Conservation (phyloP, 2,888 invertebrate genomes). For the Leucoptera coffeella region DNA sequence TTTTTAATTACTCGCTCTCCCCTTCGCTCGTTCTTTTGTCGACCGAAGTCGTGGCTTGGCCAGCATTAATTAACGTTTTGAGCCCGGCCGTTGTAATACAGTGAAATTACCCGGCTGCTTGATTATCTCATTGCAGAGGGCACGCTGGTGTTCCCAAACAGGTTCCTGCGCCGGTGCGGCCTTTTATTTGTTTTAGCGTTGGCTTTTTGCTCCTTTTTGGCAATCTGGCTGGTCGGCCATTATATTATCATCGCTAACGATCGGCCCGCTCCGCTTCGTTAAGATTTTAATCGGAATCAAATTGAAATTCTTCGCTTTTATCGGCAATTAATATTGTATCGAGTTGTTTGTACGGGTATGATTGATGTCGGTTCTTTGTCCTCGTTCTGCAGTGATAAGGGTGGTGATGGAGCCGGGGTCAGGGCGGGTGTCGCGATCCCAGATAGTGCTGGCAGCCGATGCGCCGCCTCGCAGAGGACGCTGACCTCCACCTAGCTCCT, state of each 20-base stretch:
- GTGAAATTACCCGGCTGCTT: slow-evolving; percentile 33
- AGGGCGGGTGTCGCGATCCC: slow-evolving; percentile 29
- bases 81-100: slow-evolving; percentile 35
- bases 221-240: slow-evolving; percentile 29
- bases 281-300: slow-evolving; percentile 35
- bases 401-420: slow-evolving; percentile 24
- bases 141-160: no score
- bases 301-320: slow-evolving; percentile 26
- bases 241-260: slow-evolving; percentile 44
- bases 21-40: no score
- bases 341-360: slow-evolving; percentile 25
- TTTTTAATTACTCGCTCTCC: no score
- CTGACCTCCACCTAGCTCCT: not conserved
- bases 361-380: slow-evolving; percentile 29
- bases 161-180: slow-evolving; percentile 28
- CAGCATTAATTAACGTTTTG: no score
- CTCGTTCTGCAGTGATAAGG: slow-evolving; percentile 40
- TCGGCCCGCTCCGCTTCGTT: slow-evolving; percentile 33
- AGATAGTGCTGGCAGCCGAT: no score
- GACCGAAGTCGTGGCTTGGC: no score
- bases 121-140: slow-evolving; percentile 33
- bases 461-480: slow-evolving; percentile 17
- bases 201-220: slow-evolving; percentile 47
- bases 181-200: slow-evolving; percentile 49
- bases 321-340: slow-evolving; percentile 19